phyloP scores from a whole-genome alignment of 1,140 invertebrate species.

The Meloidogyne exigua region DNA sequence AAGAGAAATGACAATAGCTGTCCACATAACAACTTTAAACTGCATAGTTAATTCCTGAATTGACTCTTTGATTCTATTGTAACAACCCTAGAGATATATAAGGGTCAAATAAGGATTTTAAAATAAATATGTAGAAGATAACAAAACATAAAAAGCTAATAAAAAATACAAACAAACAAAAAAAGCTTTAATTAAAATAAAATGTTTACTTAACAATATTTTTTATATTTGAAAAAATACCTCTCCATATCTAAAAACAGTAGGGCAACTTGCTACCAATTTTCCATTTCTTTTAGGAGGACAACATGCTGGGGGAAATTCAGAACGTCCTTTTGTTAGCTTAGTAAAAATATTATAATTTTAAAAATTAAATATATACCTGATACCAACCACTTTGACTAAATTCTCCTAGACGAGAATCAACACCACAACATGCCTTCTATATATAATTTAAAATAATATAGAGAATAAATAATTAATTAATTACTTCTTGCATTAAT shows the following conservation, averaged over 20 bases:
- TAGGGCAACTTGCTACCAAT: constrained; percentile 51
- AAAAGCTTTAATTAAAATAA: constrained; percentile 14
- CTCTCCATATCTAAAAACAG: constrained; percentile 54
- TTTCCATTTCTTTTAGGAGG: constrained; percentile 53
- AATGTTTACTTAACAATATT: background rate
- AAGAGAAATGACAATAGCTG: constrained; percentile 55
- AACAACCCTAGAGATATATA: constrained; percentile 50
- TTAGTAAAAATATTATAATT: background rate
- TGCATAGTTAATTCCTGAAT: constrained; percentile 47
- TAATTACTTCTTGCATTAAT: constrained; percentile 58
- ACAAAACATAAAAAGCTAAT: background rate
- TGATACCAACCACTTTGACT: constrained; percentile 57
- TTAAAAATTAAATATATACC: background rate
- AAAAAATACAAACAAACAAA: constrained; percentile 15
- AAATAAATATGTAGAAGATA: background rate
- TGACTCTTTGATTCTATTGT: constrained; percentile 54
- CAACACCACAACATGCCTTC: constrained; percentile 62
- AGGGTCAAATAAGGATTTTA: constrained; percentile 21
- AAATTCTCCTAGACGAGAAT: constrained; percentile 60
- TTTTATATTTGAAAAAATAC: constrained; percentile 36
- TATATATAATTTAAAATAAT: constrained; percentile 25
- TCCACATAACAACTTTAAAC: constrained; percentile 62
- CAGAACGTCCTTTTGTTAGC: constrained; percentile 26
- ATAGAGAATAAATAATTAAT: background rate
- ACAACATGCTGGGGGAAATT: constrained; percentile 63